A percentile compares a stretch with the other conserved stretches of the same genome.
phyloP scores from a whole-genome alignment of 2,797 vertebrate species.

The Percopsis omiscomaycus region DNA sequence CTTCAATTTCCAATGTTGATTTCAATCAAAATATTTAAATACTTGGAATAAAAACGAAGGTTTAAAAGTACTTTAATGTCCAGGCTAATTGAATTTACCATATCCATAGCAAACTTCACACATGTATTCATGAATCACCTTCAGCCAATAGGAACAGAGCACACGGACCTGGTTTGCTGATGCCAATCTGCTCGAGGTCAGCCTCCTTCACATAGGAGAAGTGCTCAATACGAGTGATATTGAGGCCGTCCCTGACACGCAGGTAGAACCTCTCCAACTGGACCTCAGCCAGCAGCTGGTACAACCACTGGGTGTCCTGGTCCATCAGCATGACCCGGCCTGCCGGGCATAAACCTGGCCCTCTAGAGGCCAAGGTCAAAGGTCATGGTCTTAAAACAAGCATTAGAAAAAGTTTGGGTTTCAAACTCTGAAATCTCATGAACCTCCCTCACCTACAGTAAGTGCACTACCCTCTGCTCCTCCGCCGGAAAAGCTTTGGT shows the following conservation, averaged over 20 bases:
- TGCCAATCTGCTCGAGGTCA: conserved; percentile 86
- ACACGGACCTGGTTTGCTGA: conserved; percentile 85
- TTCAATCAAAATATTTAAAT: too few species aligned
- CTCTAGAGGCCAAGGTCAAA: conserved; percentile 23
- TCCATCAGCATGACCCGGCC: conserved; percentile 81
- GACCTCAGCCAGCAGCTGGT: conserved; percentile 80
- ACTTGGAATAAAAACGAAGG: too few species aligned
- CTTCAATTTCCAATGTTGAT: too few species aligned
- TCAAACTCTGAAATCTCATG: too few species aligned
- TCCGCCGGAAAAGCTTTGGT: too few species aligned
- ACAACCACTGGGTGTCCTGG: conserved; percentile 83
- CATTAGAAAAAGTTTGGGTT: too few species aligned
- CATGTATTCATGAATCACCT: background rate
- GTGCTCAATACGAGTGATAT: conserved; percentile 85
- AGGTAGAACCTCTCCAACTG: conserved; percentile 88
- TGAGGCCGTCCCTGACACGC: conserved; percentile 83
- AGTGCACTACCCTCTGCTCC: too few species aligned
- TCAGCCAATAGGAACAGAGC: background rate
- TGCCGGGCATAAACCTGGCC: conserved; percentile 12
- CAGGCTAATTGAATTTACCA: too few species aligned
- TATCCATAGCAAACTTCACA: too few species aligned
- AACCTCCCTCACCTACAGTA: too few species aligned
- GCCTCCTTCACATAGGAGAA: conserved; percentile 85
- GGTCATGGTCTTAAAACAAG: background rate
- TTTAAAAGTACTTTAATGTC: background rate